These are phyloP conservation scores for Morus bassanus DNA, from an alignment of 2,797 vertebrate species.

Conservation along the genomic window DNA sequence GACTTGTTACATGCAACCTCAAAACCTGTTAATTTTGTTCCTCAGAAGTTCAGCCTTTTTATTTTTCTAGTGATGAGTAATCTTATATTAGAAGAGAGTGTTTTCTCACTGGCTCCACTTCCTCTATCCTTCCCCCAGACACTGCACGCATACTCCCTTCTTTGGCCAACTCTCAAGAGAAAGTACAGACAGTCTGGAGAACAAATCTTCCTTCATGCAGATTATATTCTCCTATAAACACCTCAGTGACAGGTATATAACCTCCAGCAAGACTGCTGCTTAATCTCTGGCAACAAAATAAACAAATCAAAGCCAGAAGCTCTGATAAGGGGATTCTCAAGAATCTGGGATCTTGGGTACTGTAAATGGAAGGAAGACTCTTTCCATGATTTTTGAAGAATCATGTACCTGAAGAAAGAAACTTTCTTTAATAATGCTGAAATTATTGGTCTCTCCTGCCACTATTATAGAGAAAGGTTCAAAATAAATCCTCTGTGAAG, in stretches of 20 bases:
- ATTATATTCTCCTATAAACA: conserved; percentile 24
- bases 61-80: background rate
- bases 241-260: background rate
- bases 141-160: background rate
- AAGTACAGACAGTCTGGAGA: conserved; percentile 23
- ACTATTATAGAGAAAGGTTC: background rate
- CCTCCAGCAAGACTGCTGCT: conserved; percentile 8
- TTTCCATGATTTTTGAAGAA: background rate
- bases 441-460: background rate
- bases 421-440: background rate
- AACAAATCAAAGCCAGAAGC: background rate
- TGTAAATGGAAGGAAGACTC: background rate
- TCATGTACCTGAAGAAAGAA: background rate
- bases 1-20: background rate
- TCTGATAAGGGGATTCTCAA: background rate
- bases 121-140: background rate
- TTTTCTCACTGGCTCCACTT: conserved; percentile 9
- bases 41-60: background rate
- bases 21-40: background rate
- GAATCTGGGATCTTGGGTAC: background rate
- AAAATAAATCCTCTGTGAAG: background rate
- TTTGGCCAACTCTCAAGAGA: conserved; percentile 24
- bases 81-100: background rate
- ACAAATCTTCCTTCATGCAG: background rate
- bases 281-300: background rate